Evolutionary conservation across 2,797 vertebrate species (phyloP).

Genomic region (Crenuchus spilurus): DNA sequence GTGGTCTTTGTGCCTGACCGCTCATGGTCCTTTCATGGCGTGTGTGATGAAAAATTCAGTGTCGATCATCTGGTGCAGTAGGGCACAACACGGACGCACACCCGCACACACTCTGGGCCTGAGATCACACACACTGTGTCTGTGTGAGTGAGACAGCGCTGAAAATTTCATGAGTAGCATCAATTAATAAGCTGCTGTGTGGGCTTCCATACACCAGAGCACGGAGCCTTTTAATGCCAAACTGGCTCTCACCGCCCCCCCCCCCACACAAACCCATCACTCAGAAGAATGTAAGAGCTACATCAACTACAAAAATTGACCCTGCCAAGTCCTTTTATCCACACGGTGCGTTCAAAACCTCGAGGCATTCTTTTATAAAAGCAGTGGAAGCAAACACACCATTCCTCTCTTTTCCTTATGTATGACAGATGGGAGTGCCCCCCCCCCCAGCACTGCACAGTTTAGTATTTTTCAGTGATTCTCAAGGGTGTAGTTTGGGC

Average conservation of each 20-base stretch:
- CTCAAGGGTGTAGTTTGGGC: neutral
- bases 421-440: neutral
- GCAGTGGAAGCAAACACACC: neutral
- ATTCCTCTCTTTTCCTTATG: no score
- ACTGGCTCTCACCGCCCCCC: neutral
- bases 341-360: neutral
- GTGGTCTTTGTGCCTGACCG: constrained; percentile 25
- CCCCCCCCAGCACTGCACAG: neutral
- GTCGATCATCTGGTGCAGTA: constrained; percentile 48
- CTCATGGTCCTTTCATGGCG: constrained; percentile 33
- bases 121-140: constrained; percentile 40
- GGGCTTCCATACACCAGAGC: constrained; percentile 14
- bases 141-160: constrained; percentile 47
- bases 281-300: neutral
- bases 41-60: constrained; percentile 48
- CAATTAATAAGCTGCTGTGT: constrained; percentile 53
- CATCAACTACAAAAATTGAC: neutral
- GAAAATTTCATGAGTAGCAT: constrained; percentile 55
- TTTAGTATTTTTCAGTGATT: neutral
- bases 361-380: neutral
- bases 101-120: constrained; percentile 14
- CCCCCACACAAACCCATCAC: neutral
- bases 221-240: constrained; percentile 3
- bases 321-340: neutral
- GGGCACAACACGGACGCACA: constrained; percentile 9